Evolutionary conservation across 1,140 invertebrate species (phyloP), one percentile per base, ranked within the genome.

Genomic region (Parapsyche elsis): DNA sequence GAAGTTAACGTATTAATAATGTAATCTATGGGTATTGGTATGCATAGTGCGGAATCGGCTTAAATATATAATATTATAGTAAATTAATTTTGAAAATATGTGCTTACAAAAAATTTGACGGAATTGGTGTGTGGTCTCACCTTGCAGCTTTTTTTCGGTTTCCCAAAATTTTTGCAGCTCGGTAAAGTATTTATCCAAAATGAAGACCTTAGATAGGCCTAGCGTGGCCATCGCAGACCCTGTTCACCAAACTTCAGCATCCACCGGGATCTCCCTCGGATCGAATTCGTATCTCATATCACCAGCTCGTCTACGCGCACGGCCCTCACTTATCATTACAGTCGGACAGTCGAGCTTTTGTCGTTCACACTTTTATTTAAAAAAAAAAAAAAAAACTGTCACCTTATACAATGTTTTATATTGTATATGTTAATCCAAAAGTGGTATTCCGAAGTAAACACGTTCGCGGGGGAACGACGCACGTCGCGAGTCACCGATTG

Each of bases 151-250:
- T 89, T 96, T 96, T 89, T 97, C 96, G 74, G 96, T 97, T 89
- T 98, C 96, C 96, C 96, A 97, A 90, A 97, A 97, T 90, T 97
- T 97, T 88, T 97, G 96, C 88, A 97, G 91, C 90, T 97, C 96
- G 81, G 95, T 97, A 88, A 98, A 98, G 89, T 98, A 98, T 88
- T 97, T 98, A 92, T 98, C 96, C 91, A 98, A 92, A 88, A 98
- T 97, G 92, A 97, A 98, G 87, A 97, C 96, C 92, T 98, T 98
- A 85, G 95, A 96, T 83, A 97, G 93, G 89, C 95, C 96, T 88
- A 97, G 91, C 87, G 95, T 96, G 92, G 95, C 95, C 94, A 95
- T 95, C 86, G 85, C 87, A 85, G 86, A 85, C 86, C 85, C 84
- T 44, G 57, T 77, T 77, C 75, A 77, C 75, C 75, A 77, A 49